phyloP scores from a whole-genome alignment of 2,888 invertebrate species.

The Orthonevra nobilis region DNA sequence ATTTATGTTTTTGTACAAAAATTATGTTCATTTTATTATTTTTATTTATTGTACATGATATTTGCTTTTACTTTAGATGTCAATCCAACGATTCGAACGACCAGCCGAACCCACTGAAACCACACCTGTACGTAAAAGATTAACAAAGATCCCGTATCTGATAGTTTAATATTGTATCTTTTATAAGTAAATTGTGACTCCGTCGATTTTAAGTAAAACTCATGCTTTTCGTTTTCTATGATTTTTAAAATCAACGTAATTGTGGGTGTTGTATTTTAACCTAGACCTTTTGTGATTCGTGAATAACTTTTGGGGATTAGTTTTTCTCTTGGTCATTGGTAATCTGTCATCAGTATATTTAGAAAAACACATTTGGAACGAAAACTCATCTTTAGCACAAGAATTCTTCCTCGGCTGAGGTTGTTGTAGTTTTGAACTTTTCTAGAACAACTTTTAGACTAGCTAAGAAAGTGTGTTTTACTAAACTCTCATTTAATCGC shows the following conservation, averaged over 20 bases:
- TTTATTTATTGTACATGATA: no score
- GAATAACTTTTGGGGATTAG: conserved; percentile 38
- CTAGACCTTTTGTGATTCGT: conserved; percentile 1
- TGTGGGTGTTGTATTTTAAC: conserved; percentile 13
- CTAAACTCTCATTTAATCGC: background rate
- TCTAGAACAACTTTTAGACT: conserved; percentile 22
- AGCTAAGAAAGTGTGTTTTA: conserved; percentile 23
- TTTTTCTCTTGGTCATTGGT: conserved; percentile 13
- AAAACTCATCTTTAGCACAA: conserved; percentile 20
- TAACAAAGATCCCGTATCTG: conserved; percentile 11
- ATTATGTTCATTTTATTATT: no score
- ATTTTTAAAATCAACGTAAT: no score
- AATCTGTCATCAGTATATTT: conserved; percentile 19
- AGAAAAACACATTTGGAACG: conserved; percentile 14
- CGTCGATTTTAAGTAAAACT: conserved; percentile 14
- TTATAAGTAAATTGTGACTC: conserved; percentile 25
- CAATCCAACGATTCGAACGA: conserved; percentile 84
- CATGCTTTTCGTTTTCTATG: conserved; percentile 15
- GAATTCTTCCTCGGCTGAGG: background rate
- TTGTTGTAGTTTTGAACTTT: background rate
- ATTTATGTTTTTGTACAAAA: conserved; percentile 17
- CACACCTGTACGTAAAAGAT: conserved; percentile 80
- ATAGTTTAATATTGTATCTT: conserved; percentile 22
- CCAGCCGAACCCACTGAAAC: conserved; percentile 80
- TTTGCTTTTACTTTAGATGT: conserved; percentile 82